Percentiles rank a stretch among this genome's conserved stretches.
Evolutionary conservation across 1,140 invertebrate species (phyloP).

Genomic region (Parasteatoda tepidariorum): DNA sequence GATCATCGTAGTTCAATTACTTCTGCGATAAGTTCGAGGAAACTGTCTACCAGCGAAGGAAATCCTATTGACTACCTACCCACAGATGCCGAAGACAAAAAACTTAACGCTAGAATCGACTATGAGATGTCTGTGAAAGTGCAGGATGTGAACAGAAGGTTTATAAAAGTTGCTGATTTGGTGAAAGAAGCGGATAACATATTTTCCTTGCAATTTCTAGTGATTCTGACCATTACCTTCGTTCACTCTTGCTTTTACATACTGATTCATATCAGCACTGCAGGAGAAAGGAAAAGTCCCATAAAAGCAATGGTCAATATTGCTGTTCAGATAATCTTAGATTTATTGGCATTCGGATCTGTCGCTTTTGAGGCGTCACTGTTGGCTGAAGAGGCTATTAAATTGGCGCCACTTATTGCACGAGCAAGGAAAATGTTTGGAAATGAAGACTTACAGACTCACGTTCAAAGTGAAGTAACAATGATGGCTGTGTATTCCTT

Average conservation of each 20-base stretch:
- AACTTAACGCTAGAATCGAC: background rate
- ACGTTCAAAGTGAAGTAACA: slow-evolving; percentile 12
- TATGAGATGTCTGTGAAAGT: background rate
- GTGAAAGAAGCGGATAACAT: slow-evolving; percentile 38
- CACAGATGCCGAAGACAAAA: background rate
- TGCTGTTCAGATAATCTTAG: background rate
- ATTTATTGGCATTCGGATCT: slow-evolving; percentile 32
- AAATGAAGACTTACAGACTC: background rate
- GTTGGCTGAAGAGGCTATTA: slow-evolving; percentile 30
- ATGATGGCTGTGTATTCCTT: background rate
- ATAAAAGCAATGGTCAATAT: background rate
- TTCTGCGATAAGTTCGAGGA: background rate
- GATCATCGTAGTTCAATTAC: background rate
- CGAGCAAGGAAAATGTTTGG: background rate
- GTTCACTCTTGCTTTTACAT: slow-evolving; percentile 22
- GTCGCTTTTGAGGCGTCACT: slow-evolving; percentile 24
- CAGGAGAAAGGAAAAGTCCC: background rate
- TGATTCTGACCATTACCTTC: slow-evolving; percentile 20
- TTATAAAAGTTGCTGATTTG: background rate
- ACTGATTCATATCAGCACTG: slow-evolving; percentile 19
- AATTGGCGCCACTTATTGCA: background rate
- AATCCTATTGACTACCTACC: background rate
- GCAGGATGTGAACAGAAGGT: slow-evolving; percentile 13
- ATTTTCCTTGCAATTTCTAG: slow-evolving; percentile 22
- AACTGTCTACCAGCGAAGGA: background rate